Evolutionary conservation across 2,797 vertebrate species (phyloP), one percentile per base, ranked within the genome.

Genomic region (Coracias cyanogaster): DNA sequence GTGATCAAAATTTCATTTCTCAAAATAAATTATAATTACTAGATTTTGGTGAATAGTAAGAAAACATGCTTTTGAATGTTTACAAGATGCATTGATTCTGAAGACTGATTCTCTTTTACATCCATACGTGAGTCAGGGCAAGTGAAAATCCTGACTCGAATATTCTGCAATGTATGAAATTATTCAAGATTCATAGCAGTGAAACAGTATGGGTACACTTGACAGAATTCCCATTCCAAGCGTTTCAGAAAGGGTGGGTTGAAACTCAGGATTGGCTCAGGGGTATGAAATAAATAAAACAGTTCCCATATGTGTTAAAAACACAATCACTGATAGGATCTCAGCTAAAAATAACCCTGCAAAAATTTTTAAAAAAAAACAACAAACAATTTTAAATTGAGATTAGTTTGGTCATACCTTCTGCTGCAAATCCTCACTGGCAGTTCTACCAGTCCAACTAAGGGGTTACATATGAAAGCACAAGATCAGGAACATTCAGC

Each of bases 1-100:
- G 70, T 92, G 92, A 94, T 96, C 35, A 87, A 91, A 93, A 95
- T 97, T 96, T 95, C 10, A 80, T 93, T 96, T 96, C 83, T 81
- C 78, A 82, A 61, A 83, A 81, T 94, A 67, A 58, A 71, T 81
- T 83, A 35, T 86, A 65, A 73, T 90, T 90, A 82, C 37, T 35
- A 74, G 17, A 22, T 72, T 97, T 96, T 93, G 48, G 80, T 73
- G 89, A 39, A 62, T 93, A 89, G 41, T 77, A 65, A 94, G 60
- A 93, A 93, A 92, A 62, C 33, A 62, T 41, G 15, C 21, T 82
- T 94, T 96, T 90, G 39, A 82, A 65, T 95, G 62, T 54, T 83
- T 95, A 45, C 72, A 80, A 79, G 78, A 69, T 28, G 12, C 45
- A 60, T 72, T 78, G 54, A 88, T 89, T 93, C 79, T 90, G 84